Percentiles rank a stretch among this genome's conserved stretches.
phyloP scores from a whole-genome alignment of 2,797 vertebrate genomes.

The Echiichthys vipera region DNA sequence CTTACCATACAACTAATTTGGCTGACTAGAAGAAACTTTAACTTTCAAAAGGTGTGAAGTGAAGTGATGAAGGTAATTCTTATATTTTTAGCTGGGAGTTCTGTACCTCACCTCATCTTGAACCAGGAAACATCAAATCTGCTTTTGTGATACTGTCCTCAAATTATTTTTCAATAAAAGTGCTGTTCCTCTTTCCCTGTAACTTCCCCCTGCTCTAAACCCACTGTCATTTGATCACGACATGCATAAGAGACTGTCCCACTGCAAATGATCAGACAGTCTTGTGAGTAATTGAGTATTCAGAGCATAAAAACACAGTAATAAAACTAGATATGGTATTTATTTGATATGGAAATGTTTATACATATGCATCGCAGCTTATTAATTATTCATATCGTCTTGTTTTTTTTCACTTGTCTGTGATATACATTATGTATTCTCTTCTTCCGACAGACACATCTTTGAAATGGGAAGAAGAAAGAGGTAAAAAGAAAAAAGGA shows the following conservation, averaged over 20 bases:
- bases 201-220: constrained; percentile 20
- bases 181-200: neutral
- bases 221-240: constrained; percentile 57
- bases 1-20: too few species aligned
- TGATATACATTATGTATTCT: constrained; percentile 84
- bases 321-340: constrained; percentile 76
- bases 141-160: constrained; percentile 6
- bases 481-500: constrained; percentile 59
- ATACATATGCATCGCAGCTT: constrained; percentile 75
- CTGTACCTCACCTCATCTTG: constrained; percentile 14
- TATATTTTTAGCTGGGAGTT: constrained; percentile 35
- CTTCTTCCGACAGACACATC: constrained; percentile 69
- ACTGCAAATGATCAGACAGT: constrained; percentile 59
- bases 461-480: constrained; percentile 74
- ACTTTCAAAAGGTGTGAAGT: too few species aligned
- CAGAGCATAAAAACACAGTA: constrained; percentile 57
- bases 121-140: constrained; percentile 40
- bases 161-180: constrained; percentile 25
- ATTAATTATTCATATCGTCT: constrained; percentile 86
- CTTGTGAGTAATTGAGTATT: constrained; percentile 58
- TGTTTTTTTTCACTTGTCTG: constrained; percentile 73
- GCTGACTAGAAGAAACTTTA: too few species aligned
- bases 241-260: constrained; percentile 34
- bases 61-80: neutral
- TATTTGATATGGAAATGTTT: constrained; percentile 86